Evolutionary conservation across 2,113 vertebrate species (phyloP).

Genomic region (Saimiri boliviensis): DNA sequence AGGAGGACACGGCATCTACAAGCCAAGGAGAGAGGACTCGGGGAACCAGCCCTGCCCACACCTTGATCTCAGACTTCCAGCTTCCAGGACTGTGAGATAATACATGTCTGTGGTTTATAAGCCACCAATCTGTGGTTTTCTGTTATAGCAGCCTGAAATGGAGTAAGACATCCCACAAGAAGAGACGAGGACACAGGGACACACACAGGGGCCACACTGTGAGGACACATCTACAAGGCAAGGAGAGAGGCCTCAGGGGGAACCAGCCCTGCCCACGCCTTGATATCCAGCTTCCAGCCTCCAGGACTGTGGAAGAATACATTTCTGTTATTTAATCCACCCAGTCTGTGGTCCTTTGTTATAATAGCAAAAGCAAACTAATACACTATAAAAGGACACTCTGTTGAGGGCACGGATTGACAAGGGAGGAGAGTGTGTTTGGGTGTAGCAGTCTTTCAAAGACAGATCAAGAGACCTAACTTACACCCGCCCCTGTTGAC

Average conservation of each 20-base stretch:
- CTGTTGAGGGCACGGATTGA: accelerated
- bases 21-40: neutral
- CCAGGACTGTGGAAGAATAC: too few relatives aligned
- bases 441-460: neutral
- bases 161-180: too few relatives aligned
- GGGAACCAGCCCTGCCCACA: neutral
- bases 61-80: neutral
- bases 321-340: accelerated
- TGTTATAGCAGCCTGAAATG: too few relatives aligned
- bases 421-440: neutral
- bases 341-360: neutral
- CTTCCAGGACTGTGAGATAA: neutral
- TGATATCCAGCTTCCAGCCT: neutral
- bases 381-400: neutral
- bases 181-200: neutral
- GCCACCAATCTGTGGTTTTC: neutral
- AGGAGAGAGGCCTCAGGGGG: neutral
- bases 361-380: accelerated
- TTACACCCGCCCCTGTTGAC: neutral
- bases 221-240: neutral
- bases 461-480: neutral
- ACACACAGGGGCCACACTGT: neutral
- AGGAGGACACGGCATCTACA: neutral
- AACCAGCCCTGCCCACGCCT: neutral
- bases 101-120: accelerated